Evolutionary conservation across 1,140 invertebrate genomes (phyloP).

Genomic region (Ephestia elutella): DNA sequence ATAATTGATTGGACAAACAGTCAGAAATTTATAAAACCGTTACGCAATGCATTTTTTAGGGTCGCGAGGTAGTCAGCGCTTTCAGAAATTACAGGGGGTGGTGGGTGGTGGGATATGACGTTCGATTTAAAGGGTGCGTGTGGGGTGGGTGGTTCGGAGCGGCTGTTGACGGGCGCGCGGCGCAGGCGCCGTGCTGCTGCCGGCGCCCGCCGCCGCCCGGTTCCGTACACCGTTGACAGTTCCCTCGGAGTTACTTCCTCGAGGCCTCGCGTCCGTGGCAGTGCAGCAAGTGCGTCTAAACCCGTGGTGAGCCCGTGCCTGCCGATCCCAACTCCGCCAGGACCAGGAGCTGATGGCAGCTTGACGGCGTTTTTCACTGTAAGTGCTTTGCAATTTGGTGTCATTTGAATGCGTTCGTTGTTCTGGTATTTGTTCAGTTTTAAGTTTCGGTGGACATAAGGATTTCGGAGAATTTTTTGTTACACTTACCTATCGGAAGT

Average conservation of each 20-base stretch:
- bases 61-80: conserved; percentile 62
- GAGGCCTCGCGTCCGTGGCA: conserved; percentile 72
- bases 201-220: conserved; percentile 53
- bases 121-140: conserved; percentile 69
- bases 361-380: conserved; percentile 46
- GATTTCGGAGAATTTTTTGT: background rate
- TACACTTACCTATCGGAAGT: background rate
- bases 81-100: conserved; percentile 65
- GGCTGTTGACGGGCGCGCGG: conserved; percentile 50
- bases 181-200: conserved; percentile 47
- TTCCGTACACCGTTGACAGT: conserved; percentile 64
- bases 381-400: conserved; percentile 33
- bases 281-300: conserved; percentile 48
- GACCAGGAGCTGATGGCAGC: conserved; percentile 47
- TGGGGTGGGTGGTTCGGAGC: conserved; percentile 33
- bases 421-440: conserved; percentile 23
- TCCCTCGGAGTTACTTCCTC: conserved; percentile 69
- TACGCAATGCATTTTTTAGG: conserved; percentile 74
- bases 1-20: conserved; percentile 68
- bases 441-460: conserved; percentile 30
- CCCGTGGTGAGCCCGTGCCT: conserved; percentile 46
- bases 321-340: conserved; percentile 16
- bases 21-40: conserved; percentile 59
- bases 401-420: conserved; percentile 18
- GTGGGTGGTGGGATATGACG: conserved; percentile 63